These are phyloP conservation scores for Ferdinandea cuprea DNA, from an alignment of 2,888 invertebrate genomes.

Conservation along the genomic window DNA sequence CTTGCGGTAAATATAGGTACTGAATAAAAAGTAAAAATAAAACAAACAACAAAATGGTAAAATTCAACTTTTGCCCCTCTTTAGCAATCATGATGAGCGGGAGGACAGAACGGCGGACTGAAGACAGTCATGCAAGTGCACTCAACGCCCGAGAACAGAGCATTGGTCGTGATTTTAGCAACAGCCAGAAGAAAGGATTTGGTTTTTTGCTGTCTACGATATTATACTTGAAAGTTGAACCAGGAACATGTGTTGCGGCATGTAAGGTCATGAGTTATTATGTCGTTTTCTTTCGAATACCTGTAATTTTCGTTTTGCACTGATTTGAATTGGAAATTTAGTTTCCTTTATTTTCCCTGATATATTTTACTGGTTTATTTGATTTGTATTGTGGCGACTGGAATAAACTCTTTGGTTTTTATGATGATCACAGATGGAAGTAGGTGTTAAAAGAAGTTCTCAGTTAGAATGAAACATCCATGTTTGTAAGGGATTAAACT, in stretches of 20 bases:
- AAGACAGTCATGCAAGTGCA: slow-evolving; percentile 53
- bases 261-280: slow-evolving; percentile 41
- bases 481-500: no score
- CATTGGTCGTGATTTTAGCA: slow-evolving; percentile 46
- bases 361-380: no score
- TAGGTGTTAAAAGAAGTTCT: no score
- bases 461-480: no score
- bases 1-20: slow-evolving; percentile 50
- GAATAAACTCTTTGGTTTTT: no score
- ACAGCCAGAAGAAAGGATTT: background rate
- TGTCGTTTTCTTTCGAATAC: slow-evolving; percentile 5
- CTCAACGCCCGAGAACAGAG: slow-evolving; percentile 41
- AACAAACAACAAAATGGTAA: background rate
- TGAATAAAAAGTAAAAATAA: background rate
- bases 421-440: no score
- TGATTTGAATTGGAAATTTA: slow-evolving; percentile 1
- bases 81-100: slow-evolving; percentile 20
- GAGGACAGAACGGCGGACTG: background rate
- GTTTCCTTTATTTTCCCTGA: no score
- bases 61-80: slow-evolving; percentile 25
- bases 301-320: slow-evolving; percentile 19
- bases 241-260: slow-evolving; percentile 42
- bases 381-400: no score
- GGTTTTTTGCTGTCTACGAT: background rate
- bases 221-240: slow-evolving; percentile 34